Percentiles rank a stretch among this genome's conserved stretches.
These are phyloP conservation scores for Charadrius vociferus DNA, from an alignment of 2,113 vertebrate species.

Conservation along the genomic window DNA sequence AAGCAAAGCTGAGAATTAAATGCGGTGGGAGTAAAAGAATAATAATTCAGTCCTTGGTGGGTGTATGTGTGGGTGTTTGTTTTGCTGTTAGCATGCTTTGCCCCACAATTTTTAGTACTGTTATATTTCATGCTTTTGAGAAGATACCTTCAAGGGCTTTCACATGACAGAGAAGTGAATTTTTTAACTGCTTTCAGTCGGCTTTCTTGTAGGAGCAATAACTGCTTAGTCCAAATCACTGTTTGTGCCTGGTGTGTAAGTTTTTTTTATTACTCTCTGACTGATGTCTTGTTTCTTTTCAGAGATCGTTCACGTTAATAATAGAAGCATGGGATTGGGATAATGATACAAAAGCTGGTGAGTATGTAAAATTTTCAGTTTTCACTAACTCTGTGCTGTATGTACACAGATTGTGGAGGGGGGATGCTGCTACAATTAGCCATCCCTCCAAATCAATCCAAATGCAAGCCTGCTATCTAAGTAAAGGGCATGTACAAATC, in stretches of 20 bases:
- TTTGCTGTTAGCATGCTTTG: not conserved
- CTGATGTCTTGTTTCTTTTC: constrained; percentile 47
- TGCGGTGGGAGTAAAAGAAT: not conserved
- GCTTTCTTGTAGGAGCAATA: not conserved
- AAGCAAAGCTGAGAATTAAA: not conserved
- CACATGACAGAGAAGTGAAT: not conserved
- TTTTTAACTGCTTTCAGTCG: not conserved
- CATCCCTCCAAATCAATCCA: not conserved
- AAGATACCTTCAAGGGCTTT: constrained; percentile 21
- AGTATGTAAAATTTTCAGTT: constrained; percentile 59
- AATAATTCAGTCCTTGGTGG: not conserved
- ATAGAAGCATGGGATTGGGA: constrained; percentile 95
- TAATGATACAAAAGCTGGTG: constrained; percentile 87
- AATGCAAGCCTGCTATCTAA: not conserved
- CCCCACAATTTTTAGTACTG: not conserved
- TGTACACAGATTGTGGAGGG: not conserved
- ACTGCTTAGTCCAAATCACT: not conserved
- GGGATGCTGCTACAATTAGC: not conserved
- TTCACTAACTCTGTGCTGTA: not conserved
- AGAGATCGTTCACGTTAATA: constrained; percentile 91
- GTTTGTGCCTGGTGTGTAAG: not conserved
- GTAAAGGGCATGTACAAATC: not conserved
- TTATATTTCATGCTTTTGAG: not conserved
- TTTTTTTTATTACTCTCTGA: constrained; percentile 12
- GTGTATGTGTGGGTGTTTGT: not conserved